phyloP scores from a whole-genome alignment of 2,113 vertebrate species.

The Proterorhinus semilunaris region DNA sequence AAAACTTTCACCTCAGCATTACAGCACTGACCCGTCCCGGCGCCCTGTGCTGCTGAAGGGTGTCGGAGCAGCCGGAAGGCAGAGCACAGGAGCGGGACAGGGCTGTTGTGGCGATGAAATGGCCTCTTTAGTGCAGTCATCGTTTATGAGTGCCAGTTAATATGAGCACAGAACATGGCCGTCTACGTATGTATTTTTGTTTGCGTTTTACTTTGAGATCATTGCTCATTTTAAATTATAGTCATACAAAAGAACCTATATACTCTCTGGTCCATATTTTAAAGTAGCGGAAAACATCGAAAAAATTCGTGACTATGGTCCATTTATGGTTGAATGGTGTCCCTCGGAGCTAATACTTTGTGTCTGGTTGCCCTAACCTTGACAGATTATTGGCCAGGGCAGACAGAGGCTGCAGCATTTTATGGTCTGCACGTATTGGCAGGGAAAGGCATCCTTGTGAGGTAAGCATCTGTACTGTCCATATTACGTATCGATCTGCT shows the following conservation, averaged over 20 bases:
- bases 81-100: too few relatives aligned
- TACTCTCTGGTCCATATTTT: not conserved
- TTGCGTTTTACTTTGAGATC: too few relatives aligned
- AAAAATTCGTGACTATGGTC: not conserved
- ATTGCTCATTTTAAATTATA: too few relatives aligned
- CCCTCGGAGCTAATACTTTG: constrained; percentile 55
- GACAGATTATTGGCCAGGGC: constrained; percentile 75
- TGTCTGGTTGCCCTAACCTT: constrained; percentile 66
- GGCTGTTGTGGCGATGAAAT: too few relatives aligned
- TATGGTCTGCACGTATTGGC: constrained; percentile 79
- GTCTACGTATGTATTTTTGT: too few relatives aligned
- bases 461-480: constrained; percentile 81
- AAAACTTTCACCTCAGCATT: too few relatives aligned
- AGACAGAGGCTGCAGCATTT: constrained; percentile 61
- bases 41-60: too few relatives aligned
- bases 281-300: not conserved
- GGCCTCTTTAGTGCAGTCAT: too few relatives aligned
- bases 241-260: not conserved
- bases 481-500: constrained; percentile 85
- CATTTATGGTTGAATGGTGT: constrained; percentile 25
- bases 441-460: constrained; percentile 69
- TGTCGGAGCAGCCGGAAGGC: too few relatives aligned
- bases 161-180: too few relatives aligned
- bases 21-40: too few relatives aligned
- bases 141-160: too few relatives aligned